phyloP scores from a whole-genome alignment of 2,888 invertebrate genomes.

The Geophilus truncorum region DNA sequence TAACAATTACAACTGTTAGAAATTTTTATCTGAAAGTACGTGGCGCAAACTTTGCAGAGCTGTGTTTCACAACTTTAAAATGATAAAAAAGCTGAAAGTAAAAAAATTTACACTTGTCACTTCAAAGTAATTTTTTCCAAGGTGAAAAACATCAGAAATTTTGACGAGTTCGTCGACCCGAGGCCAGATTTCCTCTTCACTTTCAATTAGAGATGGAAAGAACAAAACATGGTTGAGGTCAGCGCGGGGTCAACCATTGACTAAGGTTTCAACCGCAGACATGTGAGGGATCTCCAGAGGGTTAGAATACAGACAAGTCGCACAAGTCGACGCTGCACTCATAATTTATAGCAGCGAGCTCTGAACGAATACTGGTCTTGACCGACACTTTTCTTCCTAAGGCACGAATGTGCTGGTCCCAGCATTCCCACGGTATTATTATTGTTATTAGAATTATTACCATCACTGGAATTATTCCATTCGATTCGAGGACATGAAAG shows the following conservation, averaged over 20 bases:
- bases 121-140: background rate
- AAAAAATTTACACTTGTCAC: background rate
- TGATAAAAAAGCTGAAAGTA: background rate
- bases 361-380: background rate
- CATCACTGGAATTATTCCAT: background rate
- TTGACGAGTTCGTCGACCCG: background rate
- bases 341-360: background rate
- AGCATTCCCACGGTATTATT: too few relatives aligned
- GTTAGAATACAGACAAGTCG: constrained; percentile 5
- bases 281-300: constrained; percentile 22
- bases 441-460: background rate
- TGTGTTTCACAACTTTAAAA: background rate
- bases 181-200: constrained; percentile 10
- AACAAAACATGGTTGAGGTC: background rate
- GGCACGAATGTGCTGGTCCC: background rate
- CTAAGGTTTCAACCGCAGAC: constrained; percentile 7
- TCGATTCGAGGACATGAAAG: background rate
- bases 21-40: too few relatives aligned
- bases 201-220: constrained; percentile 3
- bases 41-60: too few relatives aligned
- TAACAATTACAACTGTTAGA: too few relatives aligned
- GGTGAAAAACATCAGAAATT: background rate
- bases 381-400: background rate
- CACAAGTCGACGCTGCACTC: background rate
- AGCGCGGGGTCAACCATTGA: background rate